Base-by-base conservation (phyloP, 2,888 invertebrate genomes). In the Kryphioiulus occultus region DNA sequence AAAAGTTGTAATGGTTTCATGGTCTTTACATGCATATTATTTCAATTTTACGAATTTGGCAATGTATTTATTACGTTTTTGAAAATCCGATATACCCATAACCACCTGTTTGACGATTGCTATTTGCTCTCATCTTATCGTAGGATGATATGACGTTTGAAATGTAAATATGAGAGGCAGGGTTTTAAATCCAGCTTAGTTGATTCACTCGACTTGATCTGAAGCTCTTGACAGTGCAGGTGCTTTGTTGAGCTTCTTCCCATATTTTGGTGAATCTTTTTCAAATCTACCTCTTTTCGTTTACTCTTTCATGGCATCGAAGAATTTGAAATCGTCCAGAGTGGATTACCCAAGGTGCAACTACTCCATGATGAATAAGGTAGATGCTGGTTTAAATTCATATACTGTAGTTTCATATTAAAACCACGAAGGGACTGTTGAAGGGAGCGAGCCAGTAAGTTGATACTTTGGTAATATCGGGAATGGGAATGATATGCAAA, bases 71-170 rank as follows among this genome's bases (percentile, higher is more conserved):
- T 53, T 53, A 9, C 4, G n/a, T 53, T n/a, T n/a, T n/a, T 7
- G 4, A 53, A 42, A 53, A 53, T 53, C 53, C 53, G 0, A 53
- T 53, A 53, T 53, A n/a, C 7, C 53, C n/a, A 4, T 9, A 53
- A n/a, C 53, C 53, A 53, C 53, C 53, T 53, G 53, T 53, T 53
- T 53, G 53, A n/a, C n/a, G 53, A 53, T n/a, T n/a, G 53, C 53
- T 53, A 53, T 53, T 53, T 53, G 15, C 53, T 53, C n/a, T n/a
- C 53, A 5, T 19, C 53, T 53, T 53, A 53, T 53, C 53, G 19
- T n/a, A 5, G 19, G 15, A 53, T 53, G 53, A 53, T 53, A 53
- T n/a, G 53, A 53, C n/a, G 10, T 53, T n/a, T 53, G 4, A 53
- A 53, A 53, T n/a, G n/a, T 53, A 53, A 53, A 53, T 53, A 53